Evolutionary conservation across 2,888 invertebrate genomes (phyloP), one percentile per base, ranked within the genome.

Genomic region (Acanthosepion esculentum): DNA sequence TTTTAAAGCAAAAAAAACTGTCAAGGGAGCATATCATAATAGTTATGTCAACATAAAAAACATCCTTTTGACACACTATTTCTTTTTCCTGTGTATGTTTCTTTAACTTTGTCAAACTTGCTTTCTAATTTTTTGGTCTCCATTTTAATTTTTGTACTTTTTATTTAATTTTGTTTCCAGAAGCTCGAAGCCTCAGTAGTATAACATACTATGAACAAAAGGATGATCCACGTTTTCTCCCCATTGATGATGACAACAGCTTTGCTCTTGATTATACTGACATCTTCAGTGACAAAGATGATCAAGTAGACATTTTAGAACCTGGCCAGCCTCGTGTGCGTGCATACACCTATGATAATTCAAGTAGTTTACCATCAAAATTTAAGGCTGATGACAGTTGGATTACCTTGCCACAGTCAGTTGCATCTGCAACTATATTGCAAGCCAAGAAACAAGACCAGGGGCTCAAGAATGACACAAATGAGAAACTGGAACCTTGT

Each of bases 331-430:
- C 48, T 7, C 92, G 92, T 7, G 29, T 29, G 18, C 48, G 92
- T 12, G 92, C 92, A 92, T 50, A 92, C 92, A 92, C 92, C 20
- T 23, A 15, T 0, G 92, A 92, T 20, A 50, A n/a, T 8, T 6
- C 92, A 29, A 26, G 48, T 92, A 41, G 23, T 8, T 53, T 50
- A 20, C 29, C 55, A 41, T 55, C 94, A n/a, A 94, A 94, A 55
- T 94, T 94, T 26, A 94, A 94, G 41, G 94, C 94, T 18, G 94
- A 94, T 55, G 55, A 94, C 59, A 91, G 94, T n/a, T 94, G 91
- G 91, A 94, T 94, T 78, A 48, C 92, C n/a, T 23, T 50, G 7
- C 92, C 92, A 0, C n/a, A 29, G 15, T 29, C 48, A 12, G 92
- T 7, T 48, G 12, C 50, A 0, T 29, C 48, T 50, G 5, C 92